These are phyloP conservation scores for Emydoidea blandingii DNA, from an alignment of 2,797 vertebrate genomes.

Conservation along the genomic window DNA sequence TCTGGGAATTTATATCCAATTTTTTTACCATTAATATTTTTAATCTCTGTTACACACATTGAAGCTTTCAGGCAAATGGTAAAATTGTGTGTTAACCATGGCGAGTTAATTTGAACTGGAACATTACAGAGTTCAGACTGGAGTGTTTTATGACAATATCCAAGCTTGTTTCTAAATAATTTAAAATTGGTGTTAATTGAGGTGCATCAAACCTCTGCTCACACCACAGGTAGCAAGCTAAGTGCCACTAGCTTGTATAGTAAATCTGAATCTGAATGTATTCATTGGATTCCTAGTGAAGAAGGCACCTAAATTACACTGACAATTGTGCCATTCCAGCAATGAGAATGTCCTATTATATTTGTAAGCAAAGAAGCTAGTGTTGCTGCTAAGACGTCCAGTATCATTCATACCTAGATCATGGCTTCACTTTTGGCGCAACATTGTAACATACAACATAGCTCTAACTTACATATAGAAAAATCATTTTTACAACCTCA, in stretches of 20 bases:
- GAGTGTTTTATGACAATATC: accelerated
- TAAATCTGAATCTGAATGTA: not conserved
- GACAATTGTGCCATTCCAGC: not conserved
- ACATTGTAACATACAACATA: not conserved
- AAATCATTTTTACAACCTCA: too few species aligned
- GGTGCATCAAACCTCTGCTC: not conserved
- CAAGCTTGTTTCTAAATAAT: not conserved
- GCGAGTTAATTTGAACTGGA: not conserved
- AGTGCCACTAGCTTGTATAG: accelerated
- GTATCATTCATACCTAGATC: accelerated
- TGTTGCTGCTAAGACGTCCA: not conserved
- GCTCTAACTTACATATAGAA: too few species aligned
- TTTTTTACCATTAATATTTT: not conserved
- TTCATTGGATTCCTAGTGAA: not conserved
- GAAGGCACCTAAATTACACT: not conserved
- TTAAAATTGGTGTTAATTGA: not conserved
- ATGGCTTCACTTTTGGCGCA: not conserved
- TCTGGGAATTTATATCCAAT: not conserved
- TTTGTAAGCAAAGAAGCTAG: not conserved
- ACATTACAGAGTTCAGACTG: not conserved
- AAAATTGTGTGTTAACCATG: not conserved
- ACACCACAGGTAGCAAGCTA: not conserved
- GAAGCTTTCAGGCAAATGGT: not conserved
- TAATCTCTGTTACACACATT: not conserved
- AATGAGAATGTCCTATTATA: not conserved